These are phyloP conservation scores for Diplolepis rosae DNA, from an alignment of 2,888 invertebrate genomes.

Conservation along the genomic window DNA sequence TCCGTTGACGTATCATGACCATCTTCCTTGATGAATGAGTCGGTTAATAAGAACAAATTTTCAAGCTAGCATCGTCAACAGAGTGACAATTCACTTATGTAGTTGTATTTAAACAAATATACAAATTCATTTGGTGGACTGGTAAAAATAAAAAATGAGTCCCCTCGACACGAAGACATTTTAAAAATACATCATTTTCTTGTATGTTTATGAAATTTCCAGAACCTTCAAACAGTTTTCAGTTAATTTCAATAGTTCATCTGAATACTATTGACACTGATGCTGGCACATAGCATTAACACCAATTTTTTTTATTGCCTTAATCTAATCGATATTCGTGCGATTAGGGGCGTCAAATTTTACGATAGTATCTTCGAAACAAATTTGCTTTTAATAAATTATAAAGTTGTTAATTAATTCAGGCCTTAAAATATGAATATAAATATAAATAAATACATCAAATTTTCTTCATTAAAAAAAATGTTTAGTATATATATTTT, in stretches of 20 bases:
- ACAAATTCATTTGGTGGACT: slow-evolving; percentile 52
- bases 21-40: not conserved
- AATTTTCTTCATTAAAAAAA: no score
- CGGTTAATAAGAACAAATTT: not conserved
- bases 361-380: no score
- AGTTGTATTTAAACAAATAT: slow-evolving; percentile 45
- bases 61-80: not conserved
- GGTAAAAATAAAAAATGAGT: slow-evolving; percentile 51
- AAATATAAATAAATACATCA: no score
- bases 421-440: no score
- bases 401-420: no score
- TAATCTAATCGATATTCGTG: slow-evolving; percentile 26
- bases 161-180: slow-evolving; percentile 52
- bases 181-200: slow-evolving; percentile 53
- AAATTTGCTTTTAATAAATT: no score
- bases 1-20: not conserved
- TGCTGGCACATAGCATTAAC: slow-evolving; percentile 41
- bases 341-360: slow-evolving; percentile 19
- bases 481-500: slow-evolving; percentile 48
- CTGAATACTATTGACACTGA: slow-evolving; percentile 19
- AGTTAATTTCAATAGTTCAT: slow-evolving; percentile 5
- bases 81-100: slow-evolving; percentile 17
- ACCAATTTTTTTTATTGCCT: slow-evolving; percentile 34
- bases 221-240: not conserved
- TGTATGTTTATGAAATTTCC: slow-evolving; percentile 20